Percentiles rank a stretch among this genome's conserved stretches.
These are phyloP conservation scores for Sinopyrophorus schimmeli DNA, from an alignment of 2,888 invertebrate species.

Conservation along the genomic window DNA sequence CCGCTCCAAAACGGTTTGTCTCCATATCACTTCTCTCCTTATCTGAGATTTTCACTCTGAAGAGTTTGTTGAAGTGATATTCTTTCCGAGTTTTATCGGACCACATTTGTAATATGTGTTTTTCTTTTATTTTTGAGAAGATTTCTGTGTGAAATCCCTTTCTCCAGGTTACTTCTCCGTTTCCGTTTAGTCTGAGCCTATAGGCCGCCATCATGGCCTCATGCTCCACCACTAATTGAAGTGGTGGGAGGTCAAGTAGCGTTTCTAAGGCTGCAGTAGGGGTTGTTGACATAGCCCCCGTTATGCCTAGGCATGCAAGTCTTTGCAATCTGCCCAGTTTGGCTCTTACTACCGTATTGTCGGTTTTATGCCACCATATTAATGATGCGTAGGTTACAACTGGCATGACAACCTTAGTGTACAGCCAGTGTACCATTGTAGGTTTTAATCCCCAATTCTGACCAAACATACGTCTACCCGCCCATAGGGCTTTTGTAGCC, in stretches of 20 bases:
- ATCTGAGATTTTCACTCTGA: too few relatives aligned
- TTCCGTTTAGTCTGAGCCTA: too few relatives aligned
- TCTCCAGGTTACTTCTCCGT: too few relatives aligned
- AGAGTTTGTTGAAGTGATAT: too few relatives aligned
- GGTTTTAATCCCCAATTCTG: too few relatives aligned
- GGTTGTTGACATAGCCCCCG: conserved; percentile 23
- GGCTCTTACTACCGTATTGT: not conserved
- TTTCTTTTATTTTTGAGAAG: too few relatives aligned
- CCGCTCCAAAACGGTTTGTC: too few relatives aligned
- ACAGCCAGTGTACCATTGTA: not conserved
- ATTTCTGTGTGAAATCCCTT: too few relatives aligned
- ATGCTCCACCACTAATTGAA: conserved; percentile 9
- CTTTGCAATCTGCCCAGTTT: conserved; percentile 10
- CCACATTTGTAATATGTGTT: too few relatives aligned
- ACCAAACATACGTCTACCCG: not conserved
- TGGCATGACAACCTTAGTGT: conserved; percentile 1
- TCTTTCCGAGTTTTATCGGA: too few relatives aligned
- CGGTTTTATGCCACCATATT: not conserved
- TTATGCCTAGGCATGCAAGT: conserved; percentile 19
- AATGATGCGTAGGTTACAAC: not conserved
- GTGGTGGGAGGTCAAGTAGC: conserved; percentile 16
- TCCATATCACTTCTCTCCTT: too few relatives aligned
- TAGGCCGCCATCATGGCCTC: conserved; percentile 13
- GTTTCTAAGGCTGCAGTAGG: conserved; percentile 19
- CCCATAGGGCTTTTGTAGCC: too few relatives aligned